These are phyloP conservation scores for Tuta absoluta DNA, from an alignment of 2,888 invertebrate genomes.

Conservation along the genomic window DNA sequence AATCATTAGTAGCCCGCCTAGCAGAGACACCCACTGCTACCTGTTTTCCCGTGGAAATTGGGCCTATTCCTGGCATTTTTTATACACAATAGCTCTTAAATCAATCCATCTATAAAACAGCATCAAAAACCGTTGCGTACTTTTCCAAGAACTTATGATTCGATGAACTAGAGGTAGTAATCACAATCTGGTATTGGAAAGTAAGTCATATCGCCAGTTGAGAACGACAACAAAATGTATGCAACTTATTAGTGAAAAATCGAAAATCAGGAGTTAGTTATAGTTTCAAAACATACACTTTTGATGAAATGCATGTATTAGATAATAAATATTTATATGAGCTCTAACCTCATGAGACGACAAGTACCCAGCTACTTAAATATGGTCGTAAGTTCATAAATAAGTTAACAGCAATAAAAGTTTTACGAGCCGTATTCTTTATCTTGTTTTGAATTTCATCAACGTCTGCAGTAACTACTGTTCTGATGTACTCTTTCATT, in stretches of 20 bases:
- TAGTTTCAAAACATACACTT: constrained; percentile 6
- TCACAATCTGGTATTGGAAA: too few relatives aligned
- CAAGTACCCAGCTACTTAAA: constrained; percentile 60
- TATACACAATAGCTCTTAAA: too few relatives aligned
- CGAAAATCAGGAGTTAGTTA: neutral
- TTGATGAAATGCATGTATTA: constrained; percentile 13
- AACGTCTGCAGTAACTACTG: constrained; percentile 63
- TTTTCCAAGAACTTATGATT: too few relatives aligned
- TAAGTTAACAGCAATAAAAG: constrained; percentile 77
- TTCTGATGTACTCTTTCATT: constrained; percentile 36
- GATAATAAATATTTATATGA: constrained; percentile 22
- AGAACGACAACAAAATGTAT: neutral
- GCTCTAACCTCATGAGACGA: constrained; percentile 23
- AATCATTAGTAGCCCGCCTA: too few relatives aligned
- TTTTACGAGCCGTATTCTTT: constrained; percentile 76
- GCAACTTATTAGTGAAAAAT: neutral
- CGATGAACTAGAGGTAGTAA: too few relatives aligned
- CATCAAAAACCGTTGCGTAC: too few relatives aligned
- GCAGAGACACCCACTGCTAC: too few relatives aligned
- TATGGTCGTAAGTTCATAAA: constrained; percentile 73
- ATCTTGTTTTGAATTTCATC: constrained; percentile 78
- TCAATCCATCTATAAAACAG: too few relatives aligned
- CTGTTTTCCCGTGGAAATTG: too few relatives aligned
- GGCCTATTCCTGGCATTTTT: too few relatives aligned
- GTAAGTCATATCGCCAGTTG: neutral